Percentiles rank a stretch among this genome's conserved stretches.
These are phyloP conservation scores for Hypomecis atomaria DNA, from an alignment of 2,888 invertebrate species.

Conservation along the genomic window DNA sequence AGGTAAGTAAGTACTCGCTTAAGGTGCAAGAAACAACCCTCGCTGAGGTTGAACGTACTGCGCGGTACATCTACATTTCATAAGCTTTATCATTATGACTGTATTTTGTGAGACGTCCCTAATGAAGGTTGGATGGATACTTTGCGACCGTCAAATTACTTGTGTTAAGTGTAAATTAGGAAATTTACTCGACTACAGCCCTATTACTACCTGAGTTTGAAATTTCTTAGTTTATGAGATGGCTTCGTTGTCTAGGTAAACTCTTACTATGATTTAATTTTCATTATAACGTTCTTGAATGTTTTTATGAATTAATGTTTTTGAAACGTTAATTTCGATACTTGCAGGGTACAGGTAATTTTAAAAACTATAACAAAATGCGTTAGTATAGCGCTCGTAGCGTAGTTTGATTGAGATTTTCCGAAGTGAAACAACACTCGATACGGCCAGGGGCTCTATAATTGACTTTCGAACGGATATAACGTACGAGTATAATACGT, in stretches of 20 bases:
- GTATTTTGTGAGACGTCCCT: slow-evolving; percentile 29
- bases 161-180: slow-evolving; percentile 30
- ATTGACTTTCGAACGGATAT: no score
- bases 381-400: no score
- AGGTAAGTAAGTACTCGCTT: slow-evolving; percentile 23
- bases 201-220: slow-evolving; percentile 17
- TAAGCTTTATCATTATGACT: slow-evolving; percentile 36
- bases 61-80: slow-evolving; percentile 38
- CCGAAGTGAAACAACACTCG: no score
- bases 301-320: no score
- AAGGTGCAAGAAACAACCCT: slow-evolving; percentile 31
- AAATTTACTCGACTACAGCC: slow-evolving; percentile 20
- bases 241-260: background rate
- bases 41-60: slow-evolving; percentile 38
- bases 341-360: no score
- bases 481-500: no score
- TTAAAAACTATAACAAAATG: no score
- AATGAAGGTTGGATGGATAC: slow-evolving; percentile 30
- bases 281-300: no score
- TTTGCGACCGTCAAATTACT: slow-evolving; percentile 28
- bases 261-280: no score
- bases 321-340: no score
- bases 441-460: no score
- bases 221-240: slow-evolving; percentile 1
- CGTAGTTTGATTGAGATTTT: no score